Conservation (phyloP, 2,113 vertebrate genomes). For the Thalassarche chlororhynchos region DNA sequence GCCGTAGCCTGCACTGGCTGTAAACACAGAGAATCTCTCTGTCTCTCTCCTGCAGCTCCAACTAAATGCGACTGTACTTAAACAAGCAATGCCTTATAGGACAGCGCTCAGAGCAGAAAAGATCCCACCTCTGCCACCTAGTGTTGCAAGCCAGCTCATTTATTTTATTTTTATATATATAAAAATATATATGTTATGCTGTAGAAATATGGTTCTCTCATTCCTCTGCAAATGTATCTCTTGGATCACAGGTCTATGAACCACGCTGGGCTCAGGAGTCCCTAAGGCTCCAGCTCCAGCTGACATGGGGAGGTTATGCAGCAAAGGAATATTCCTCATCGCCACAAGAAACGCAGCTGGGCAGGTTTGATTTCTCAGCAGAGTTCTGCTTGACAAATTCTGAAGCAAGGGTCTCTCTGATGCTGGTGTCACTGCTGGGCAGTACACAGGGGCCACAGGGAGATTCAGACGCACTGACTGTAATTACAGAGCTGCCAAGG, state of each 20-base stretch:
- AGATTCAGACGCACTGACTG: slow-evolving; percentile 7
- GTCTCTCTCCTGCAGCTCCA: slow-evolving; percentile 83
- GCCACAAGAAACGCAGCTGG: neutral
- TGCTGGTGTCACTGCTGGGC: neutral
- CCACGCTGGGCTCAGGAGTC: neutral
- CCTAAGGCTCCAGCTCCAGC: neutral
- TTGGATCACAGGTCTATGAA: neutral
- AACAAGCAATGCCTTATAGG: slow-evolving; percentile 86
- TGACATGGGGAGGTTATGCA: neutral
- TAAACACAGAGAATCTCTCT: slow-evolving; percentile 72
- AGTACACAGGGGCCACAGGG: slow-evolving; percentile 3
- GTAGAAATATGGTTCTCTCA: slow-evolving; percentile 23
- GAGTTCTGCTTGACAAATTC: slow-evolving; percentile 52
- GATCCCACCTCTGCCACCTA: slow-evolving; percentile 83
- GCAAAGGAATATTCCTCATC: neutral
- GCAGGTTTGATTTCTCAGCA: slow-evolving; percentile 19
- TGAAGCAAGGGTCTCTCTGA: neutral
- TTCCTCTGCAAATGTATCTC: slow-evolving; percentile 2
- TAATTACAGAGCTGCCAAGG: slow-evolving; percentile 46
- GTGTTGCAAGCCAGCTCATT: slow-evolving; percentile 64
- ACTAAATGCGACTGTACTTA: slow-evolving; percentile 87
- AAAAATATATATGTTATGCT: slow-evolving; percentile 8
- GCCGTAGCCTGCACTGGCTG: slow-evolving; percentile 52
- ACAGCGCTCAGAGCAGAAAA: slow-evolving; percentile 70
- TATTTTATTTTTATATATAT: slow-evolving; percentile 30